Percentiles rank a stretch among this genome's conserved stretches.
Conservation (phyloP, 2,797 vertebrate species). For the Hyperoplus lanceolatus region DNA sequence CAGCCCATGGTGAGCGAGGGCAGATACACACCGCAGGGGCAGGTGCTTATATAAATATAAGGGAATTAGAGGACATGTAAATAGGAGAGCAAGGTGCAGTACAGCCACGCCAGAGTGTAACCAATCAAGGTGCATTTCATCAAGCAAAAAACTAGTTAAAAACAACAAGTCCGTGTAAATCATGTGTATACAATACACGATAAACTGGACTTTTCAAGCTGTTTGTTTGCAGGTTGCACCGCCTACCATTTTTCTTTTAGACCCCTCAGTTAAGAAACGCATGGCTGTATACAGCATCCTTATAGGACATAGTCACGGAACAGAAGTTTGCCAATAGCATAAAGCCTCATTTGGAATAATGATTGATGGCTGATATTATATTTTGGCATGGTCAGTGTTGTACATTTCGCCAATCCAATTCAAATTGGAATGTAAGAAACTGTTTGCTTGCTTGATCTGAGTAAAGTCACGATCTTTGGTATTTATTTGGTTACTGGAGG, state of each 20-base stretch:
- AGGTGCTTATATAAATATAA: slow-evolving; percentile 7
- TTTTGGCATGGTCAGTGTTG: too few relatives aligned
- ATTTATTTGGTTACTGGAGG: neutral
- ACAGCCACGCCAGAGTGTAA: neutral
- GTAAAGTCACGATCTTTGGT: too few relatives aligned
- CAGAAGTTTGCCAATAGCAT: neutral
- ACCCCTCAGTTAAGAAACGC: neutral
- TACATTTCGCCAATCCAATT: too few relatives aligned
- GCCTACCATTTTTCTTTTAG: neutral
- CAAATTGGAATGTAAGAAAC: too few relatives aligned
- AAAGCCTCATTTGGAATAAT: neutral
- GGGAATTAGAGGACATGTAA: slow-evolving; percentile 1
- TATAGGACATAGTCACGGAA: slow-evolving; percentile 3
- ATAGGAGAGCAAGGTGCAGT: neutral
- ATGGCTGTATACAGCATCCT: neutral
- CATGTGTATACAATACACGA: neutral
- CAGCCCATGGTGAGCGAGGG: slow-evolving; percentile 87
- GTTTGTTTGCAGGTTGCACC: neutral
- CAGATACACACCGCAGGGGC: slow-evolving; percentile 2
- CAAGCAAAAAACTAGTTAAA: neutral
- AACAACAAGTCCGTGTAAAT: neutral
- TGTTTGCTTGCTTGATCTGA: too few relatives aligned
- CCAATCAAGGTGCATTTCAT: neutral
- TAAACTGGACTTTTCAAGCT: neutral
- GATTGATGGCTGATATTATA: too few relatives aligned